Evolutionary conservation across 2,113 vertebrate genomes (phyloP).

Genomic region (Ophthalmolycus amberensis): DNA sequence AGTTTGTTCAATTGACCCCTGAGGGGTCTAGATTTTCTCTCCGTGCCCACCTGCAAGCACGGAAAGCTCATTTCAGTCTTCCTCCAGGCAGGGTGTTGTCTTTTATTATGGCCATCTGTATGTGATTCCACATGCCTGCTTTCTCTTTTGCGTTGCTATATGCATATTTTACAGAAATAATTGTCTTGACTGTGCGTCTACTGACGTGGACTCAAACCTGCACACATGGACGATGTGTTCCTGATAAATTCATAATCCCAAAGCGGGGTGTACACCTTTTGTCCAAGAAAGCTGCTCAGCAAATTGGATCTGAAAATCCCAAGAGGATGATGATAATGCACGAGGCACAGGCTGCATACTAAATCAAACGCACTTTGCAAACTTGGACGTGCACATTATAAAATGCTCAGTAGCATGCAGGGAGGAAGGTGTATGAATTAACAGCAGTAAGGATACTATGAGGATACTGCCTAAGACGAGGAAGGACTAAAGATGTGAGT

Average conservation of each 20-base stretch:
- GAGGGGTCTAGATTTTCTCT: slow-evolving; percentile 34
- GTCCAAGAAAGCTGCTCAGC: slow-evolving; percentile 29
- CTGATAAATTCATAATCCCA: slow-evolving; percentile 16
- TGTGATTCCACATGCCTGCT: neutral
- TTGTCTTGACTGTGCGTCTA: neutral
- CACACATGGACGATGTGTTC: slow-evolving; percentile 17
- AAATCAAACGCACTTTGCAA: slow-evolving; percentile 23
- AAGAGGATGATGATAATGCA: slow-evolving; percentile 26
- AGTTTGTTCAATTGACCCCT: slow-evolving; percentile 27
- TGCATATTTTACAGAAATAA: slow-evolving; percentile 9
- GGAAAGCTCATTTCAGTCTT: slow-evolving; percentile 25
- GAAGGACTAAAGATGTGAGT: neutral
- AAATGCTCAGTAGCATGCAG: slow-evolving; percentile 3
- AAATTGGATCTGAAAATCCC: slow-evolving; percentile 49
- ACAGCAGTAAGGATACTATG: neutral
- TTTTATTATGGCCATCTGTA: slow-evolving; percentile 9
- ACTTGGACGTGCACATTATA: slow-evolving; percentile 14
- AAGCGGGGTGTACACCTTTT: slow-evolving; percentile 9
- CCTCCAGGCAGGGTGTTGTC: neutral
- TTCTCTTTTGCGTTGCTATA: neutral
- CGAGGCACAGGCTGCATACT: slow-evolving; percentile 25
- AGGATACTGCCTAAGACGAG: neutral
- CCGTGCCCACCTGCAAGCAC: slow-evolving; percentile 30
- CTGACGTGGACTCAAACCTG: slow-evolving; percentile 17
- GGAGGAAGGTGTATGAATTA: slow-evolving; percentile 2